These are phyloP conservation scores for Manis pentadactyla DNA, from an alignment of 2,797 vertebrate genomes.

Conservation along the genomic window DNA sequence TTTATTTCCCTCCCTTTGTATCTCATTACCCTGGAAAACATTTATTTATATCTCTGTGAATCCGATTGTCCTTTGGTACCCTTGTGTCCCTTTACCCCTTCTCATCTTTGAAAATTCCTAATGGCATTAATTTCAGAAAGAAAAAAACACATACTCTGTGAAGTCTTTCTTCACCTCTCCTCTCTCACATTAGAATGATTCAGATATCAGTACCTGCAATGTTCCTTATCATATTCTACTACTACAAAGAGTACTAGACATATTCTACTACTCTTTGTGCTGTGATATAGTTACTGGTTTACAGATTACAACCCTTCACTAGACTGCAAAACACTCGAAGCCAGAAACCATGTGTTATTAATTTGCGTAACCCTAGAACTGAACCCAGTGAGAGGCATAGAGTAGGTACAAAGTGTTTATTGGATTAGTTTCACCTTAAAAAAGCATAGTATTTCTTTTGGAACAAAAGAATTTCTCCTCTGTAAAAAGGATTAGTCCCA, in stretches of 20 bases:
- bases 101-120: not conserved
- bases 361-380: not conserved
- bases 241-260: too few species aligned
- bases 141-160: not conserved
- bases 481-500: not conserved
- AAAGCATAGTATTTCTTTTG: not conserved
- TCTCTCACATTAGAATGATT: not conserved
- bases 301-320: not conserved
- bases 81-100: not conserved
- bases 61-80: not conserved
- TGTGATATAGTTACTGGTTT: not conserved
- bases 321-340: not conserved
- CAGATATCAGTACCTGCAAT: not conserved
- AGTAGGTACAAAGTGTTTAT: not conserved
- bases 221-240: not conserved
- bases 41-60: not conserved
- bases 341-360: not conserved
- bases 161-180: not conserved
- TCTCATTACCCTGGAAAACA: not conserved
- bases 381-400: not conserved
- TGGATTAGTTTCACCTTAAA: not conserved
- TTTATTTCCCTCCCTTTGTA: not conserved
- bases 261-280: not conserved
- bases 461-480: not conserved
- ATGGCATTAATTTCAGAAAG: not conserved